phyloP scores from a whole-genome alignment of 1,140 invertebrate species.

The Lethocerus indicus region DNA sequence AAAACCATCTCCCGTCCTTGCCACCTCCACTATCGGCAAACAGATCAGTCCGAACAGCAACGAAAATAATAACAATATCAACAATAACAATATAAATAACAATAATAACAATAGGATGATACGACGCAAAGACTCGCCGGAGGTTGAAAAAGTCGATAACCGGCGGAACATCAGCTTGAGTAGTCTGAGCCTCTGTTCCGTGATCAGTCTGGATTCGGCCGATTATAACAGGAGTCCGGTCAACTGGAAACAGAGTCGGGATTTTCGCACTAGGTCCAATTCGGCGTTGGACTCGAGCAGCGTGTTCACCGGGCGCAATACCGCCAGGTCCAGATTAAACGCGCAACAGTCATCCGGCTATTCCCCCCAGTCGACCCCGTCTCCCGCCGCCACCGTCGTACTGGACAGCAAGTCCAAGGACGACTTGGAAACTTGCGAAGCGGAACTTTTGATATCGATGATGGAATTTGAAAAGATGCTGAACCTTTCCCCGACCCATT shows the following conservation, averaged over 20 bases:
- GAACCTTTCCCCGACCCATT: slow-evolving; percentile 10
- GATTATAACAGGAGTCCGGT: slow-evolving; percentile 14
- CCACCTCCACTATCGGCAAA: slow-evolving; percentile 11
- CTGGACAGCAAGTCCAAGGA: background rate
- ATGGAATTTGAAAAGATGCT: slow-evolving; percentile 20
- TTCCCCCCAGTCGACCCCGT: background rate
- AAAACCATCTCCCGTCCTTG: background rate
- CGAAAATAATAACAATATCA: slow-evolving; percentile 14
- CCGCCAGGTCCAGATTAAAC: slow-evolving; percentile 12
- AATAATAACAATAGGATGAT: slow-evolving; percentile 22
- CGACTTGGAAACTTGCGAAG: slow-evolving; percentile 17
- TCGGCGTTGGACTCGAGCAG: too few relatives aligned
- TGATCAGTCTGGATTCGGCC: slow-evolving; percentile 21
- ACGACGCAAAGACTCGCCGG: slow-evolving; percentile 23
- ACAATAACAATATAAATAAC: slow-evolving; percentile 18
- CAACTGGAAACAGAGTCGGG: slow-evolving; percentile 4
- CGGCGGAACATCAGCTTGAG: slow-evolving; percentile 22
- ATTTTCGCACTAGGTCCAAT: too few relatives aligned
- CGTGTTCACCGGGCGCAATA: slow-evolving; percentile 3
- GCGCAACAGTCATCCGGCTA: slow-evolving; percentile 15
- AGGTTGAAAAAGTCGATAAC: slow-evolving; percentile 17
- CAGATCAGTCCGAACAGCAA: slow-evolving; percentile 22
- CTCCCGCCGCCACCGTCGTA: background rate
- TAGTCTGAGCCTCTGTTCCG: slow-evolving; percentile 28
- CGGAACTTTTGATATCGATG: slow-evolving; percentile 20